Base-by-base conservation (phyloP, 2,888 invertebrate genomes). In the Sminthurides aquaticus region DNA sequence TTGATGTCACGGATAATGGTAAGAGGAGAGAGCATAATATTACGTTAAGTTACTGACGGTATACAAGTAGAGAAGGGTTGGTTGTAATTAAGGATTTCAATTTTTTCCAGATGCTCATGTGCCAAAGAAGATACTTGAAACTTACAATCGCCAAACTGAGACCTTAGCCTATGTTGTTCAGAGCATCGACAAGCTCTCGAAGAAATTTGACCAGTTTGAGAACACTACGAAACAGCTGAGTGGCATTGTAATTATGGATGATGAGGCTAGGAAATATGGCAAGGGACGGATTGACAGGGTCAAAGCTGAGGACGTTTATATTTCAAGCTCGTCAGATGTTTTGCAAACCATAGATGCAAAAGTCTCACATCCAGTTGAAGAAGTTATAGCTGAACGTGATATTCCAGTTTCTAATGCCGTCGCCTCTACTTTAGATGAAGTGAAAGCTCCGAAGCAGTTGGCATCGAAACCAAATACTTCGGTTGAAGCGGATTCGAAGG, bases 171-270 rank as follows among this genome's bases (percentile, higher is more conserved):
- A 61, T 61, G 71, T 73, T n/a, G 71, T 73, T 2, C 43, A 65
- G 69, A 71, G 69, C 26, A 61, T 74, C 54, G 74, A 73, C 49
- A 62, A 68, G 22, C 61, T 68, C 61, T 56, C 71, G 1, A 65
- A 65, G 49, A 72, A 72, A 67, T 71, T 74, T 61, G 73, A 74
- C 57, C 65, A 70, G 56, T 73, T 72, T 69, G 71, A 74, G 62
- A 74, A 74, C 54, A 73, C 67, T 1, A 73, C 74, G 0, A 65
- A 71, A 49, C 72, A 72, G 43, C 58, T 74, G n/a, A 71, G 72
- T 57, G 74, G 74, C 1, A 71, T 74, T 8, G 57, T 74, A 2
- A 67, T 73, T 57, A 64, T 74, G 62, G 67, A 64, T 55, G 68
- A 69, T 20, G 68, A 68, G 28, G 25, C 58, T 25, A 20, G 43